Conservation (phyloP, 2,888 invertebrate genomes). For the Thereva nobilitata region DNA sequence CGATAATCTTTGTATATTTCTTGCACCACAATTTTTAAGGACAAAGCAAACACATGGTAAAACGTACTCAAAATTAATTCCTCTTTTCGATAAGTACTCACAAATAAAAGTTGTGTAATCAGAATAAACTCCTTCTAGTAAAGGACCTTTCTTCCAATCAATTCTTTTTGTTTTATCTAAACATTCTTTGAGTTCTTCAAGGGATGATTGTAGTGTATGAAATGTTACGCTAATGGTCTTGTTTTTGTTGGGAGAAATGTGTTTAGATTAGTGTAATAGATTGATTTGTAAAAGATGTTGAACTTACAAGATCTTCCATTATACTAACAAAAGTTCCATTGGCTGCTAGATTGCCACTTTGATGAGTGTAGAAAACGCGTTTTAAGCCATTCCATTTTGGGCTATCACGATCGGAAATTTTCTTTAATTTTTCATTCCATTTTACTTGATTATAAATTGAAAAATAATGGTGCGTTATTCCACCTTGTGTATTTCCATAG, state of each 20-base stretch:
- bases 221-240: slow-evolving; percentile 51
- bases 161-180: slow-evolving; percentile 48
- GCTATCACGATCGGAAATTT: slow-evolving; percentile 17
- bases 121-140: slow-evolving; percentile 50
- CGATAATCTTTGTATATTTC: background rate
- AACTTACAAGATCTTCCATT: slow-evolving; percentile 48
- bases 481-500: slow-evolving; percentile 47
- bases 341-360: slow-evolving; percentile 46
- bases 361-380: slow-evolving; percentile 50
- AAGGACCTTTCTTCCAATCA: slow-evolving; percentile 48
- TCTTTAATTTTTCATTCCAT: slow-evolving; percentile 49
- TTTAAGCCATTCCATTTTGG: slow-evolving; percentile 46
- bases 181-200: slow-evolving; percentile 48
- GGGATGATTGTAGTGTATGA: slow-evolving; percentile 48
- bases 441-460: slow-evolving; percentile 51
- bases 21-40: background rate
- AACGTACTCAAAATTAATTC: slow-evolving; percentile 43
- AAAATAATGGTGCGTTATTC: slow-evolving; percentile 49
- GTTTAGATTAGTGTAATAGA: background rate
- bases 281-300: background rate
- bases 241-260: background rate
- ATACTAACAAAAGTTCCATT: slow-evolving; percentile 52
- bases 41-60: slow-evolving; percentile 47
- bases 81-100: slow-evolving; percentile 44
- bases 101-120: slow-evolving; percentile 45